Conservation (phyloP, 1,140 invertebrate genomes). For the Drosophila cardini region DNA sequence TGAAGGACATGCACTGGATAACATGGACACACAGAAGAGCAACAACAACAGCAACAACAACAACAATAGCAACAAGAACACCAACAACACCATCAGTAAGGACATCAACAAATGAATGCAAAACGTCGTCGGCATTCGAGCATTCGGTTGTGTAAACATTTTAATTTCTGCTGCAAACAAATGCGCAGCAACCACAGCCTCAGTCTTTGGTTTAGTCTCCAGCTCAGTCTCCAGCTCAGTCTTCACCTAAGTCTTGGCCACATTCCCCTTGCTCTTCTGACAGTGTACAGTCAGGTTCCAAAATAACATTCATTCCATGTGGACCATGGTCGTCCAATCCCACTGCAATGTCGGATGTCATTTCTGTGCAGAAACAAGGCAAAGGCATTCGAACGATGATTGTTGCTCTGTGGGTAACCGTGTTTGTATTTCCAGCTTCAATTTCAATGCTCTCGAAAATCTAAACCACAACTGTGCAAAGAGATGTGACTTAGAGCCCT, state of each 20-base stretch:
- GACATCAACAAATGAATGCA: slow-evolving; percentile 67
- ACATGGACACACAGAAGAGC: slow-evolving; percentile 36
- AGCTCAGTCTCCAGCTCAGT: neutral
- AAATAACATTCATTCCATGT: slow-evolving; percentile 63
- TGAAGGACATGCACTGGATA: slow-evolving; percentile 52
- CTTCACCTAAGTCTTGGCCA: neutral
- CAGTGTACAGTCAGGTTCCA: slow-evolving; percentile 11
- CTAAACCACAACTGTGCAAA: slow-evolving; percentile 14
- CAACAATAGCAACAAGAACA: slow-evolving; percentile 45
- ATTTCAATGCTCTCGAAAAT: slow-evolving; percentile 42
- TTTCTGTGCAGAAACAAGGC: slow-evolving; percentile 28
- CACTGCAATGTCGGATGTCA: slow-evolving; percentile 37
- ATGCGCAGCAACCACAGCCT: slow-evolving; percentile 69
- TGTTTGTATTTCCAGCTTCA: slow-evolving; percentile 49
- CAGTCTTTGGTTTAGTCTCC: slow-evolving; percentile 51
- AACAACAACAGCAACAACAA: slow-evolving; percentile 51
- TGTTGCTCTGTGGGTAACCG: slow-evolving; percentile 22
- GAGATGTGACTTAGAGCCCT: neutral
- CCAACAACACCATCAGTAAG: slow-evolving; percentile 30
- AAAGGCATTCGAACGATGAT: slow-evolving; percentile 49
- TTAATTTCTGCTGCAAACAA: slow-evolving; percentile 79
- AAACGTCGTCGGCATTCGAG: slow-evolving; percentile 72
- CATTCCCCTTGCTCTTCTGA: neutral
- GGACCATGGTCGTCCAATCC: slow-evolving; percentile 71
- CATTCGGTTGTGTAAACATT: slow-evolving; percentile 81